These are phyloP conservation scores for Margarornis squamiger DNA, from an alignment of 2,797 vertebrate genomes.

Conservation along the genomic window DNA sequence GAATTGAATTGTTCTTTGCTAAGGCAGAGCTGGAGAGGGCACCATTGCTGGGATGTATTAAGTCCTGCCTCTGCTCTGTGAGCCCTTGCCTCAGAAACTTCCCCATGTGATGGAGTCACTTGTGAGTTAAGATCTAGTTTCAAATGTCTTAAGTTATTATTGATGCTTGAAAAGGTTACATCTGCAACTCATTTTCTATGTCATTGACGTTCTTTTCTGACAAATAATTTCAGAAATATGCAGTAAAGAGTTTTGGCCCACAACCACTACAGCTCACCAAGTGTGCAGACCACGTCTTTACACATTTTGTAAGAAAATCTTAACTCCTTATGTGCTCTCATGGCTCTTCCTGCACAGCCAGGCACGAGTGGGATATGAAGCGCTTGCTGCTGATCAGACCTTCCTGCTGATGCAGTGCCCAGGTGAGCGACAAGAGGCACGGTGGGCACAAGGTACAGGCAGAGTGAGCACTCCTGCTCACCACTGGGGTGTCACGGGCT, in stretches of 20 bases:
- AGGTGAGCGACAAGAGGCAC: fast-evolving
- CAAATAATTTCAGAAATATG: constrained; percentile 67
- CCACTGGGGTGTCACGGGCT: fast-evolving
- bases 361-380: background rate
- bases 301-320: constrained; percentile 2
- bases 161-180: constrained; percentile 69
- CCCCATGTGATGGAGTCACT: constrained; percentile 7
- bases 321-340: constrained; percentile 40
- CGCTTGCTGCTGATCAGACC: background rate
- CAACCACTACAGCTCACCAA: constrained; percentile 44
- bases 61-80: background rate
- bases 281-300: constrained; percentile 40
- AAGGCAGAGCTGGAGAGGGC: constrained; percentile 10
- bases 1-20: background rate
- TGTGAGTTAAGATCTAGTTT: constrained; percentile 57
- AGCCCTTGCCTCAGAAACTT: background rate
- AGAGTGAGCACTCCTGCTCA: background rate
- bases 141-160: constrained; percentile 58
- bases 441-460: fast-evolving
- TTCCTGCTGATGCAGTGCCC: background rate
- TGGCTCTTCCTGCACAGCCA: background rate
- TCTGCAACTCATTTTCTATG: constrained; percentile 68
- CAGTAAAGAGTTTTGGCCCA: constrained; percentile 57
- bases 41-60: background rate
- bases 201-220: constrained; percentile 65